Evolutionary conservation across 2,888 invertebrate species (phyloP), one percentile per base, ranked within the genome.

Genomic region (Sphaerophoria taeniata): DNA sequence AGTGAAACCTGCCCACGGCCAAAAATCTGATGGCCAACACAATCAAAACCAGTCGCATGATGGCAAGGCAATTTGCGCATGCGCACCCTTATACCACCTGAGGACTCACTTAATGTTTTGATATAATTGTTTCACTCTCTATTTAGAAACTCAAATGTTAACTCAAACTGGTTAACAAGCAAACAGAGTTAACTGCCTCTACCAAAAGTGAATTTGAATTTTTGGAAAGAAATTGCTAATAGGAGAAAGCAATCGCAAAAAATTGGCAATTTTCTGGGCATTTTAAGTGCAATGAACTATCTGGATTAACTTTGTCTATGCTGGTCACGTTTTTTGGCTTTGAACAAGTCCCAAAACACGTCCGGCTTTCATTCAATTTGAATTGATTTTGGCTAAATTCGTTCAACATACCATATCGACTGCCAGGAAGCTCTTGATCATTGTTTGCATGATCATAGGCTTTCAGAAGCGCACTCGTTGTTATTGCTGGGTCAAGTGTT

Each of bases 401-500:
- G 2, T 24, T 24, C 1, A 24, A 24, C 90, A 89, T 92, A 94
- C 94, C 93, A 90, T 92, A 91, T 89, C 94, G 90, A 89, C 88
- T 89, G 83, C 89, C 90, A 87, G 89, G 89, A 87, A 89, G 87
- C 80, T 88, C 88, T 87, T 93, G 87, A 87, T 93, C 93, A 89
- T 94, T 94, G 88, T 94, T 94, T 45, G 93, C 94, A 81, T 93
- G 91, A 89, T 93, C 92, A 90, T 94, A 94, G 87, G 93, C 93
- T 89, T 93, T 94, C 76, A 96, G 90, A 31, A 97, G 92, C 6
- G 96, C 95, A 89, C 95, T 94, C 89, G 96, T 94, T 90, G 96
- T 96, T 77, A 95, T 90, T 87, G 94, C 94, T 2, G 97, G 97
- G 91, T 97, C 96, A 84, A 96, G 93, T 36, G 95, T 94, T 45